Base-by-base conservation (phyloP, 2,888 invertebrate genomes). In the Pseudoips prasinana region DNA sequence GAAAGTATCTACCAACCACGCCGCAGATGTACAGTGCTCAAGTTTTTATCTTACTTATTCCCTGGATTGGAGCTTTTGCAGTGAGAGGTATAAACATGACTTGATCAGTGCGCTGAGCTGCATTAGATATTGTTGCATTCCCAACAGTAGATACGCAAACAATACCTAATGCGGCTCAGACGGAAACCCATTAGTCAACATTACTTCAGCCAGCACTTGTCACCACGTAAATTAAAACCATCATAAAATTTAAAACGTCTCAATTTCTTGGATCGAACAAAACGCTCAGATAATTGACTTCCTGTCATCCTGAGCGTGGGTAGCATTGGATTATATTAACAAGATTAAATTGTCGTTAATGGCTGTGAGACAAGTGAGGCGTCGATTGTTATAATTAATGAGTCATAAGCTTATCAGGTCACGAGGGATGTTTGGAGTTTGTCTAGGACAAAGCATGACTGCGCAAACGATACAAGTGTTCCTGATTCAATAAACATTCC, bases 331-430 rank as follows among this genome's bases (percentile, higher is more conserved):
- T 69, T 69, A 67, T 64, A 80, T 83, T 84, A 87, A 87, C 85
- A 75, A 81, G 85, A 86, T 87, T 85, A 86, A 79, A 87, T 85
- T 86, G 86, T 59, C 66, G 76, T 76, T 85, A 86, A 87, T 86
- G 82, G 77, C 71, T 77, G 82, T 81, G 86, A 79, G 85, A 83
- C 82, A 59, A 55, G 60, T 53, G 61, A 80, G 81, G 86, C 85
- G 86, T 84, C 87, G 85, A 82, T 78, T 72, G 66, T 48, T 46
- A 52, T 85, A 86, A 86, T 86, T 82, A 87, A 67, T 87, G 85
- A 86, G 44, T 85, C 83, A 85, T 59, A 48, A 11, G 51, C 64
- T 50, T 69, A 71, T 66, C 64, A 60, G 60, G 64, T 64, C 65
- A 66, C 53, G 46, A 41, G 57, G 37, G 32, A 37, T 37, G 32